Evolutionary conservation across 2,113 vertebrate species (phyloP).

Genomic region (Diadophis punctatus): DNA sequence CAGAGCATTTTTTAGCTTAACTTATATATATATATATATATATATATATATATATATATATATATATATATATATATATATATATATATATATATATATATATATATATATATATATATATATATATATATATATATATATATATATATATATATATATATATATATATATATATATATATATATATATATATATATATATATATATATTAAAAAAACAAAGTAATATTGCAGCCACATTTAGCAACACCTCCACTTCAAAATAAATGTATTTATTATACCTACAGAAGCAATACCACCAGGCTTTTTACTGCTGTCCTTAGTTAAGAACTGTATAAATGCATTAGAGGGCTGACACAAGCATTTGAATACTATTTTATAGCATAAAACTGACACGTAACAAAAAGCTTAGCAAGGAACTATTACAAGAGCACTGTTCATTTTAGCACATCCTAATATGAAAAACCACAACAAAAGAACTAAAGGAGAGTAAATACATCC

Average conservation of each 20-base stretch:
- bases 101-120: too few species aligned
- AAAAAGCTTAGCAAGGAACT: fast-evolving
- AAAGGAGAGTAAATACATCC: neutral
- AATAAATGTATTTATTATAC: neutral
- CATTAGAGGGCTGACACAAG: neutral
- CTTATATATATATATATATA: too few species aligned
- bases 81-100: too few species aligned
- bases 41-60: neutral
- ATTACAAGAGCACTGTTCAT: neutral
- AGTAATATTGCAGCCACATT: neutral
- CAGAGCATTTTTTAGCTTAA: neutral
- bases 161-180: too few species aligned
- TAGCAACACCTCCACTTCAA: neutral
- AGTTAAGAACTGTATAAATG: neutral
- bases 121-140: too few species aligned
- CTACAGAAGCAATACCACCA: neutral
- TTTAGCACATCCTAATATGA: neutral
- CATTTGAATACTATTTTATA: neutral
- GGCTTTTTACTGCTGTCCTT: neutral
- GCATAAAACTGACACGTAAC: neutral
- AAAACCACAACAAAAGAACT: neutral
- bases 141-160: too few species aligned
- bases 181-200: neutral
- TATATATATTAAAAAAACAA: neutral
- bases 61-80: too few species aligned